Evolutionary conservation across 1,140 invertebrate genomes (phyloP).

Genomic region (Dendroctonus ponderosae): DNA sequence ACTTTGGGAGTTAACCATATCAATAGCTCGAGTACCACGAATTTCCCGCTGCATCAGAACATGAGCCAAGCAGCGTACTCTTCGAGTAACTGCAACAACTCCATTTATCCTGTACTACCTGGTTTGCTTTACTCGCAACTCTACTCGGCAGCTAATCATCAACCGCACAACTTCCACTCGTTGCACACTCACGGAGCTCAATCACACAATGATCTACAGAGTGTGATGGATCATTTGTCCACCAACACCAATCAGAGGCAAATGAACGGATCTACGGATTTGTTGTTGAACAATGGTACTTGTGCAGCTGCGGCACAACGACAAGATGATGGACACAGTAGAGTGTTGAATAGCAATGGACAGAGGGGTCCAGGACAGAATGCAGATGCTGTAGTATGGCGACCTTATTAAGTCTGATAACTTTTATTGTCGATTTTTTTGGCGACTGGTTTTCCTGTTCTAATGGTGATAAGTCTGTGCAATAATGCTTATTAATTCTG

Average conservation of each 20-base stretch:
- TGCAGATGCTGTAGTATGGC: slow-evolving; percentile 65
- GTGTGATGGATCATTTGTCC: slow-evolving; percentile 70
- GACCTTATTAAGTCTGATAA: slow-evolving; percentile 53
- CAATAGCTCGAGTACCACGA: slow-evolving; percentile 54
- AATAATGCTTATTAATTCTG: background rate
- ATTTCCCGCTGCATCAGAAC: slow-evolving; percentile 61
- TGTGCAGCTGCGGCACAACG: slow-evolving; percentile 61
- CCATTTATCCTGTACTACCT: slow-evolving; percentile 70
- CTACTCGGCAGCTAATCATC: slow-evolving; percentile 75
- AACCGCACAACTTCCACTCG: slow-evolving; percentile 71
- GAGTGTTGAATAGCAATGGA: slow-evolving; percentile 58
- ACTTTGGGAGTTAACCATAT: slow-evolving; percentile 61
- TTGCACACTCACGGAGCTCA: slow-evolving; percentile 63
- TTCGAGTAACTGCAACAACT: slow-evolving; percentile 63
- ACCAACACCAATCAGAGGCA: slow-evolving; percentile 58
- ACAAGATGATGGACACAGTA: slow-evolving; percentile 55
- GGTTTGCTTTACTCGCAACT: slow-evolving; percentile 81
- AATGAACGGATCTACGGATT: slow-evolving; percentile 55
- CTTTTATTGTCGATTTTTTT: background rate
- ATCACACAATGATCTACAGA: slow-evolving; percentile 66
- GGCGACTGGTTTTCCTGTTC: background rate
- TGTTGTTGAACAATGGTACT: slow-evolving; percentile 57
- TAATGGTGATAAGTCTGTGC: slow-evolving; percentile 1
- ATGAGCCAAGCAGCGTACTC: slow-evolving; percentile 53
- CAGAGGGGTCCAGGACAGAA: slow-evolving; percentile 63